Evolutionary conservation across 2,797 vertebrate species (phyloP), one percentile per base, ranked within the genome.

Genomic region (Danio choprae): DNA sequence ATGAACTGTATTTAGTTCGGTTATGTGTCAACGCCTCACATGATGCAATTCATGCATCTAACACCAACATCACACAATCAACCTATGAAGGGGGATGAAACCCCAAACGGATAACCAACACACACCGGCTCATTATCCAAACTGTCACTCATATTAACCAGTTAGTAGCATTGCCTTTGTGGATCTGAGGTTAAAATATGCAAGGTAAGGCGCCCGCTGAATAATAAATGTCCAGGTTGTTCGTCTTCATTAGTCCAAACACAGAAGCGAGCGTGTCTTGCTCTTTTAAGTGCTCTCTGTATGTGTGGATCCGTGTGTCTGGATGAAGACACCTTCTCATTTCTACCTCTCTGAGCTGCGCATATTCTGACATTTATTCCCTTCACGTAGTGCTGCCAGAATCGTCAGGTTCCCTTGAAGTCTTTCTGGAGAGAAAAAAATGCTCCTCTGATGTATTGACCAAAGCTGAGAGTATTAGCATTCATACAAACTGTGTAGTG

Each of bases 361-460:
- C 71, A 81, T 59, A 74, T 22, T 63, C 60, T 76, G 76, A 71
- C 65, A 70, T 76, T 43, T 67, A 84, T 81, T 90, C 83, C 77
- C 84, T 77, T 76, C 90, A 91, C 89, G 87, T 90, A 87, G 75
- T 69, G 29, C 44, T 62, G 56, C 83, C 89, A 84, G 86, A 81
- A 83, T 79, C 73, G 71, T 88, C 86, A 81, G 69, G 78, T 65
- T 84, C 75, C 56, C 85, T 91, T 90, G 87, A 91, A 91, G 89
- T 90, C 86, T 85, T 69, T 79, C 70, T 12, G 53, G 77, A 84
- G 82, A 84, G 86, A 85, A 85, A 58, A 64, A 53, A 76, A 56
- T 0, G 7, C 79, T 88, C 81, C 86, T 89, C 87, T 91, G 87
- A 91, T 90, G 88, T 91, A 85, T 89, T 91, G 91, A 91, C 91